These are phyloP conservation scores for Choreutis nemorana DNA, from an alignment of 2,888 invertebrate species.

Conservation along the genomic window DNA sequence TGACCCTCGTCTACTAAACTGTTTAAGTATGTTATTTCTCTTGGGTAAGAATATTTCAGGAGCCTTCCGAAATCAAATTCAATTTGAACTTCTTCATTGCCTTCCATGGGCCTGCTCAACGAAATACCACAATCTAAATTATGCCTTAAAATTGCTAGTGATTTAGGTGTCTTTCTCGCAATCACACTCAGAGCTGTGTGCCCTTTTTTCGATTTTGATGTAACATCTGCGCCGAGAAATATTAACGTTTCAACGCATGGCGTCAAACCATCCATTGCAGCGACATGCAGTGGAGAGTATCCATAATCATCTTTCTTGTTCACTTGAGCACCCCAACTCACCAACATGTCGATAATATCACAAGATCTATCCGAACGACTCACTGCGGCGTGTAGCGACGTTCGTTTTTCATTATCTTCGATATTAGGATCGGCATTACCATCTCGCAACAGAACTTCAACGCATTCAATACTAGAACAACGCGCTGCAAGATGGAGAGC, in stretches of 20 bases:
- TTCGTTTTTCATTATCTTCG: constrained; percentile 81
- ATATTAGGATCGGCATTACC: constrained; percentile 81
- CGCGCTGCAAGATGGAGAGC: constrained; percentile 87
- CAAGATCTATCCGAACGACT: constrained; percentile 80
- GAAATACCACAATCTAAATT: constrained; percentile 82
- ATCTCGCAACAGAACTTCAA: constrained; percentile 77
- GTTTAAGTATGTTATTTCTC: constrained; percentile 86
- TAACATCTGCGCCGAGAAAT: constrained; percentile 85
- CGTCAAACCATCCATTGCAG: constrained; percentile 83
- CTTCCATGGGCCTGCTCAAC: constrained; percentile 75
- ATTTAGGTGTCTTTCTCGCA: constrained; percentile 84
- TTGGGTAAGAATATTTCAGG: constrained; percentile 81
- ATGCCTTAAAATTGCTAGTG: constrained; percentile 79
- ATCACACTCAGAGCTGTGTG: constrained; percentile 86
- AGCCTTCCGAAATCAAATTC: constrained; percentile 83
- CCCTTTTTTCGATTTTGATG: constrained; percentile 85
- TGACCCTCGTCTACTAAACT: constrained; percentile 89
- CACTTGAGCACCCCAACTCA: constrained; percentile 82
- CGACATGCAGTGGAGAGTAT: constrained; percentile 84
- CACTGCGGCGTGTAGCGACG: constrained; percentile 83
- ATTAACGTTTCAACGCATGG: constrained; percentile 86
- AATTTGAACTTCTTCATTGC: constrained; percentile 81
- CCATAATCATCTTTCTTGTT: constrained; percentile 87
- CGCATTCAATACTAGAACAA: constrained; percentile 81
- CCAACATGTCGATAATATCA: constrained; percentile 79